Conservation (phyloP, 1,140 invertebrate species). For the Aphaenogaster rudis region DNA sequence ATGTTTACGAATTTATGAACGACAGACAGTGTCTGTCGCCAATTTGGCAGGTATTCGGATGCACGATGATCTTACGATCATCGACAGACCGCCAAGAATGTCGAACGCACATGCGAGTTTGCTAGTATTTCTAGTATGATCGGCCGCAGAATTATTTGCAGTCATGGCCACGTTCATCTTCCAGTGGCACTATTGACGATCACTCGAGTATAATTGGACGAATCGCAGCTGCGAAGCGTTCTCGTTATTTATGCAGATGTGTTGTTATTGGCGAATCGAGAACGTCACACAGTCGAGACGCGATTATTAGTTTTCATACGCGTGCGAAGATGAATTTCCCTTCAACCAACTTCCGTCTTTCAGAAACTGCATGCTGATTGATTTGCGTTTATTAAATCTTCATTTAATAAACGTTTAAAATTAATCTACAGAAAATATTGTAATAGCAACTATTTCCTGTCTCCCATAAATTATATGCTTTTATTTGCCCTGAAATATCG, state of each 20-base stretch:
- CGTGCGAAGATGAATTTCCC: not conserved
- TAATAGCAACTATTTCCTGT: not conserved
- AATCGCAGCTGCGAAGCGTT: not conserved
- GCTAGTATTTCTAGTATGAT: constrained; percentile 38
- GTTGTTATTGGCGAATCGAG: constrained; percentile 31
- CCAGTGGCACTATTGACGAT: constrained; percentile 23
- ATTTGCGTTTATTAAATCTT: not conserved
- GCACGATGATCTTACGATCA: constrained; percentile 15
- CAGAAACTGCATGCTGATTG: not conserved
- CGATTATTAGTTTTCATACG: constrained; percentile 28
- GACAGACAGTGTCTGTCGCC: constrained; percentile 15
- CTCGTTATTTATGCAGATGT: constrained; percentile 6
- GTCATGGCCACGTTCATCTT: constrained; percentile 44
- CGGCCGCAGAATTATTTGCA: constrained; percentile 52
- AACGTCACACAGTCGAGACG: not conserved
- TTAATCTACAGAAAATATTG: constrained; percentile 18
- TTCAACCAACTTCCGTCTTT: constrained; percentile 1
- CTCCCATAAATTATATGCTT: not conserved
- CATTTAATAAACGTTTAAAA: not conserved
- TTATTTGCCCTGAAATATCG: not conserved
- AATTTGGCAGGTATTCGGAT: constrained; percentile 27
- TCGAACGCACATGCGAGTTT: not conserved
- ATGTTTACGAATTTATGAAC: constrained; percentile 46
- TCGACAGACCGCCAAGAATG: constrained; percentile 45
- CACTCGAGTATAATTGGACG: constrained; percentile 22